These are phyloP conservation scores for Diabrotica undecimpunctata DNA, from an alignment of 1,140 invertebrate species.

Conservation along the genomic window DNA sequence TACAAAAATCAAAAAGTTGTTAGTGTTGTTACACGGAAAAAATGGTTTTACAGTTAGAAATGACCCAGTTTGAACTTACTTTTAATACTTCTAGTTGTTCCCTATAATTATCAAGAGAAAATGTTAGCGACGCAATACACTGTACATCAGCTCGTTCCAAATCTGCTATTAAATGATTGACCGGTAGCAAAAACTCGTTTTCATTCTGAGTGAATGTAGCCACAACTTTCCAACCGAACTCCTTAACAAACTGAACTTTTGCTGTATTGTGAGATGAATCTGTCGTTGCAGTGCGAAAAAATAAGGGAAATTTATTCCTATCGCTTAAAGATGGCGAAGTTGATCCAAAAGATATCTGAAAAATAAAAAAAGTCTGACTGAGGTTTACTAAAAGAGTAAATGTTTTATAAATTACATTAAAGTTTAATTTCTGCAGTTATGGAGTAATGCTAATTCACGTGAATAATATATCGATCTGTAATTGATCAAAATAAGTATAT, in stretches of 20 bases:
- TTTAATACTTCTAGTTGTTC: slow-evolving; percentile 41
- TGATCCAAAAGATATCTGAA: slow-evolving; percentile 79
- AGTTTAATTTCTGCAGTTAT: too few species aligned
- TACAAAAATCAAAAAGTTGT: slow-evolving; percentile 48
- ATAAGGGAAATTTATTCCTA: slow-evolving; percentile 79
- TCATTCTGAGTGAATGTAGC: slow-evolving; percentile 82
- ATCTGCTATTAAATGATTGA: slow-evolving; percentile 79
- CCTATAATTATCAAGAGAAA: slow-evolving; percentile 55
- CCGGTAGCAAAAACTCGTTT: slow-evolving; percentile 78
- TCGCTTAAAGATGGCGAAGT: slow-evolving; percentile 82
- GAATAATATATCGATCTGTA: too few species aligned
- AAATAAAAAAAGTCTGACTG: slow-evolving; percentile 5
- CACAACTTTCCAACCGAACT: slow-evolving; percentile 82
- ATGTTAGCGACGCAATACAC: slow-evolving; percentile 77
- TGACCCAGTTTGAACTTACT: slow-evolving; percentile 22
- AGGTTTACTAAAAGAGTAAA: too few species aligned
- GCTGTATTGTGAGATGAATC: slow-evolving; percentile 86
- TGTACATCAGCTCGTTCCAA: slow-evolving; percentile 81
- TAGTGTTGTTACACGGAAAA: too few species aligned
- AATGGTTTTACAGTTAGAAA: too few species aligned
- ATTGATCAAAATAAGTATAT: too few species aligned
- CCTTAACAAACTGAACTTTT: slow-evolving; percentile 74
- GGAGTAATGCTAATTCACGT: too few species aligned
- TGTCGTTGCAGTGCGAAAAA: slow-evolving; percentile 79
- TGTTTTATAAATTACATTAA: too few species aligned